A percentile compares a stretch with the other conserved stretches of the same genome.
These are phyloP conservation scores for Entelurus aequoreus DNA, from an alignment of 2,113 vertebrate species.

Conservation along the genomic window DNA sequence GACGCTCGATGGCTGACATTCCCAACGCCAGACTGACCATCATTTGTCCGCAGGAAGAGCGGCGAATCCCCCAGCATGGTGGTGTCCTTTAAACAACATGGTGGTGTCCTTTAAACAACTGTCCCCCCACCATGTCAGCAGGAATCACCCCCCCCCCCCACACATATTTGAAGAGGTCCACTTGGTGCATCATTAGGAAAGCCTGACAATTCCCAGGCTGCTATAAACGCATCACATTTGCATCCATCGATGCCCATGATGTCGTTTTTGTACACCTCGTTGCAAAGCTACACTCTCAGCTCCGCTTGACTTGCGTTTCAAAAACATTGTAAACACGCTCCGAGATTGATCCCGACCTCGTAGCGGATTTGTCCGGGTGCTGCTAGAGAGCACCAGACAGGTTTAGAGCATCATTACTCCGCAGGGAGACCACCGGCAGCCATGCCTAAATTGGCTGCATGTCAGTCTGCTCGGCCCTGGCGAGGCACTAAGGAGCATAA, in stretches of 20 bases:
- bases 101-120: slow-evolving; percentile 66
- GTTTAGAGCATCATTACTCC: slow-evolving; percentile 68
- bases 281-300: slow-evolving; percentile 31
- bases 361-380: slow-evolving; percentile 35
- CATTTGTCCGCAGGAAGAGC: slow-evolving; percentile 65
- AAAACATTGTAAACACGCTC: slow-evolving; percentile 40
- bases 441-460: slow-evolving; percentile 62
- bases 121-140: slow-evolving; percentile 72
- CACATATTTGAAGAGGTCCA: slow-evolving; percentile 64
- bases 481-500: slow-evolving; percentile 63
- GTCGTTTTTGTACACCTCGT: not conserved
- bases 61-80: slow-evolving; percentile 64
- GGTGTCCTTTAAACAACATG: not conserved
- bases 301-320: slow-evolving; percentile 11
- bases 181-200: slow-evolving; percentile 72
- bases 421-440: slow-evolving; percentile 37
- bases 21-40: slow-evolving; percentile 60
- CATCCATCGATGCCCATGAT: slow-evolving; percentile 29
- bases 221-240: slow-evolving; percentile 65
- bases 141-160: slow-evolving; percentile 65
- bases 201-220: slow-evolving; percentile 70
- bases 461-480: slow-evolving; percentile 58
- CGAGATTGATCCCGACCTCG: slow-evolving; percentile 36
- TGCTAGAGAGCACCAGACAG: slow-evolving; percentile 53
- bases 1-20: slow-evolving; percentile 56